Evolutionary conservation across 2,888 invertebrate species (phyloP).

Genomic region (Mesorhabditis sp.): DNA sequence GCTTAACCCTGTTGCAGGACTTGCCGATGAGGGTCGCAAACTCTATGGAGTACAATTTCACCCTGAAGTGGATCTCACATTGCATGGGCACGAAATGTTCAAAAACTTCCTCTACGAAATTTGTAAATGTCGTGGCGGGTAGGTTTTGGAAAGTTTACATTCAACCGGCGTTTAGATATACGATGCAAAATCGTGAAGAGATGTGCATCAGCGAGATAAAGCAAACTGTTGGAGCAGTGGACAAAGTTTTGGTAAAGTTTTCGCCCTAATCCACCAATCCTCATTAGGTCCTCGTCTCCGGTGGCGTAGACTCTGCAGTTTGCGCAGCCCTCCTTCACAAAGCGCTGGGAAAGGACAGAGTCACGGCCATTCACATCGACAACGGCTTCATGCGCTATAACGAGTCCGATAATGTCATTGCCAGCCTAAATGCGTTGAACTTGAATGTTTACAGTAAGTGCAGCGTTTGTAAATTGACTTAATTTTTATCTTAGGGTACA

Average conservation of each 20-base stretch:
- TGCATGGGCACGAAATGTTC: constrained; percentile 69
- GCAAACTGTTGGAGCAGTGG: constrained; percentile 76
- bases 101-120: constrained; percentile 90
- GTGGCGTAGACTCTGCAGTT: constrained; percentile 98
- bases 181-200: constrained; percentile 79
- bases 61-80: constrained; percentile 91
- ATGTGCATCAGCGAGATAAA: constrained; percentile 87
- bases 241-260: constrained; percentile 81
- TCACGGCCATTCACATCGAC: constrained; percentile 94
- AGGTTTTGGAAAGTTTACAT: constrained; percentile 31
- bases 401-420: constrained; percentile 79
- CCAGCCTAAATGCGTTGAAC: constrained; percentile 39
- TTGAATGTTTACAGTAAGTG: constrained; percentile 39
- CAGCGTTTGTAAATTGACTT: neutral
- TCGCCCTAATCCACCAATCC: constrained; percentile 7
- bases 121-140: constrained; percentile 68
- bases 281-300: constrained; percentile 67
- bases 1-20: constrained; percentile 64
- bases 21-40: constrained; percentile 82
- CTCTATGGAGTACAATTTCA: constrained; percentile 97
- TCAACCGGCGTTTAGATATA: constrained; percentile 64
- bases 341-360: constrained; percentile 73
- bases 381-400: constrained; percentile 87
- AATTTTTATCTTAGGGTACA: constrained; percentile 29
- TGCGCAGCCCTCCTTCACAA: constrained; percentile 90